phyloP scores from a whole-genome alignment of 1,140 invertebrate genomes.

The Psilanteris sp. region DNA sequence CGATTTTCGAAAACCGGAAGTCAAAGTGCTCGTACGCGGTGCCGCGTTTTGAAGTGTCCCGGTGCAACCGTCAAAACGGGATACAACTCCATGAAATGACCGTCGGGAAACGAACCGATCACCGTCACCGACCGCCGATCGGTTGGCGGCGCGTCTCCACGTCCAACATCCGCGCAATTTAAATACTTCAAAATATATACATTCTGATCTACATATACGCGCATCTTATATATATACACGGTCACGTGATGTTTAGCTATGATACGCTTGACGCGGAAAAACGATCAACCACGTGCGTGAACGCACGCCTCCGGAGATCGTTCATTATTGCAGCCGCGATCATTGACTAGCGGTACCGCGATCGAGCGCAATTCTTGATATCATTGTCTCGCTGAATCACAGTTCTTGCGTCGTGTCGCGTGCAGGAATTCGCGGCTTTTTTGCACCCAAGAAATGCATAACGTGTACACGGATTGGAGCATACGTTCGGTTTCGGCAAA shows the following conservation, averaged over 20 bases:
- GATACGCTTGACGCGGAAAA: conserved; percentile 53
- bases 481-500: conserved; percentile 27
- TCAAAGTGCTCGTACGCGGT: too few relatives aligned
- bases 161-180: too few relatives aligned
- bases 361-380: conserved; percentile 52
- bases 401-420: conserved; percentile 60
- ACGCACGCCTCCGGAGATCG: conserved; percentile 62
- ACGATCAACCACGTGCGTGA: conserved; percentile 59
- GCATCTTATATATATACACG: too few relatives aligned
- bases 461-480: conserved; percentile 11
- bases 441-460: conserved; percentile 33
- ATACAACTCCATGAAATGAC: too few relatives aligned
- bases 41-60: too few relatives aligned
- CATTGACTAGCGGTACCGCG: conserved; percentile 62
- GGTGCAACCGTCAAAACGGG: too few relatives aligned
- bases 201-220: conserved; percentile 42
- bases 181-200: too few relatives aligned
- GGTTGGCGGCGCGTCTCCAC: too few relatives aligned
- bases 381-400: conserved; percentile 63
- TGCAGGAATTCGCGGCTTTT: conserved; percentile 63
- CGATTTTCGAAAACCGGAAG: neutral
- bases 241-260: conserved; percentile 42
- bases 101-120: too few relatives aligned
- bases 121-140: too few relatives aligned
- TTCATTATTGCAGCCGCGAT: conserved; percentile 59